Conservation (phyloP, 2,888 invertebrate genomes). For the Rhogogaster chlorosoma region DNA sequence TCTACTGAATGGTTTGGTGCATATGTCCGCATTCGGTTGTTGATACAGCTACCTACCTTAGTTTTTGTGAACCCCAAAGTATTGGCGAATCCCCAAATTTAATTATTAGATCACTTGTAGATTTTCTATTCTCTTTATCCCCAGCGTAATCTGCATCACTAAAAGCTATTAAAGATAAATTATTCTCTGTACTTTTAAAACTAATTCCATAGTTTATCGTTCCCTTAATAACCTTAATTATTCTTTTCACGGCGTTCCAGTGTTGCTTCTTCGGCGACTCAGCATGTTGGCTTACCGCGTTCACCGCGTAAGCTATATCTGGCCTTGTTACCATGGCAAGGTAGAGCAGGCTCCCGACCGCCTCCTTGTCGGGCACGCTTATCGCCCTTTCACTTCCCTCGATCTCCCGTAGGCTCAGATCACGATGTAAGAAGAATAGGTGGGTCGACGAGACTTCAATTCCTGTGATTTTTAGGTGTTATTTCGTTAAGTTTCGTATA, state of each 20-base stretch:
- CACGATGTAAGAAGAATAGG: no score
- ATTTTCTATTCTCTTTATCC: slow-evolving; percentile 50
- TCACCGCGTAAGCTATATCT: slow-evolving; percentile 55
- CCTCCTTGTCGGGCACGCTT: slow-evolving; percentile 52
- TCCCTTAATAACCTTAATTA: slow-evolving; percentile 56
- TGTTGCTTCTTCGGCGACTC: slow-evolving; percentile 51
- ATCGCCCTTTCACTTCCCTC: neutral
- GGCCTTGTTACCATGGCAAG: slow-evolving; percentile 56
- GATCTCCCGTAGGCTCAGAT: neutral
- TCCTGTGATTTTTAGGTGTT: no score
- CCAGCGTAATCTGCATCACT: no score
- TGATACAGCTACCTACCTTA: neutral
- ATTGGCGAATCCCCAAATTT: no score
- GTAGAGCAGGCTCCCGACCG: slow-evolving; percentile 56
- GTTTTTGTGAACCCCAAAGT: neutral
- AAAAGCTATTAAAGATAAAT: slow-evolving; percentile 26
- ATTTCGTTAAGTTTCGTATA: no score
- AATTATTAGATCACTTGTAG: slow-evolving; percentile 48
- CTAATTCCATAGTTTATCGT: slow-evolving; percentile 51
- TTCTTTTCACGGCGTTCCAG: slow-evolving; percentile 57
- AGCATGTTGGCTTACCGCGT: neutral
- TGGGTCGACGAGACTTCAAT: no score
- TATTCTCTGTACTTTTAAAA: slow-evolving; percentile 3
- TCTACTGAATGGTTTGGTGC: no score
- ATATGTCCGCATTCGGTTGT: neutral